Evolutionary conservation across 2,888 invertebrate genomes (phyloP), one percentile per base, ranked within the genome.

Genomic region (Drosophila aldrichi): DNA sequence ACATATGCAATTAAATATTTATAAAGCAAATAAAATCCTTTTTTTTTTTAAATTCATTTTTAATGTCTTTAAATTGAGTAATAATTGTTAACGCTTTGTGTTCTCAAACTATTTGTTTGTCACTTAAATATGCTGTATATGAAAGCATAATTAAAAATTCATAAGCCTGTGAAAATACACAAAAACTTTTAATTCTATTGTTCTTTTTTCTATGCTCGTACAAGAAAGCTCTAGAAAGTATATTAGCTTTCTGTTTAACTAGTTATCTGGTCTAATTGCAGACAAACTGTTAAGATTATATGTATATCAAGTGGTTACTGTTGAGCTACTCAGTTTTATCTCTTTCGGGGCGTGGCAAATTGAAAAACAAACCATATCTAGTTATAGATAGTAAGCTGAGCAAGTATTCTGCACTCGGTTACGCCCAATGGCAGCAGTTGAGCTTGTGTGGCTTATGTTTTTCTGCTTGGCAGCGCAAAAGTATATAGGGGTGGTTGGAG

Each of bases 141-240:
- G 54, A 67, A 74, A 75, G 34, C 34, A 56, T 54, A 41, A 72
- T 89, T 70, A 82, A 57, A 74, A 70, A 85, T 84, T 59, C 72
- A 89, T 69, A 58, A 63, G 70, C 58, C 41, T 58, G 54, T n/a
- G 61, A 55, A 18, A 18, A 8, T 49, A 14, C 12, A 32, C 29
- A 72, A 71, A 62, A 70, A 56, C 7, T 32, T 32, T 18, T 12
- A 65, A 41, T 69, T 14, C 34, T 54, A 3, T 32, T 10, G 9
- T 38, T 16, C 22, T 38, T 25, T 29, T 25, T 14, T n/a, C n/a
- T 0, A 4, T 20, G 8, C 34, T 49, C 14, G 14, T 4, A 8
- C 34, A 4, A 14, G 14, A 7, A 14, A 3, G 3, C 3, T 12
- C 18, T 12, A 14, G 10, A 14, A 20, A 8, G 49, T 20, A 34